phyloP scores from a whole-genome alignment of 92 coral and sea anemone species.

The Zoanthus sociatus region DNA sequence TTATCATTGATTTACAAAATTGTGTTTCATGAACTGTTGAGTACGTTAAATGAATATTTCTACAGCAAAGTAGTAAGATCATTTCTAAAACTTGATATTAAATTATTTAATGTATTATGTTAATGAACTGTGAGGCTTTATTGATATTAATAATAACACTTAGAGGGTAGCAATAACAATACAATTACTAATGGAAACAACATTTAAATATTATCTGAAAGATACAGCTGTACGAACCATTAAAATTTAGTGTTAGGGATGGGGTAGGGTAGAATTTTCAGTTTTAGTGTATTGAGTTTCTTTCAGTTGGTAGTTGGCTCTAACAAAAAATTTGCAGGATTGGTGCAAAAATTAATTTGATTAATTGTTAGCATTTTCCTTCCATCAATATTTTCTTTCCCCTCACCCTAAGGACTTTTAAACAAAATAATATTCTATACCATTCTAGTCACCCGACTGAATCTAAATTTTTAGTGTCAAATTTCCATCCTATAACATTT shows the following conservation, averaged over 20 bases:
- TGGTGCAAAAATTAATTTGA: no score
- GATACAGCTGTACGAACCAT: neutral
- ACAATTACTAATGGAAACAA: neutral
- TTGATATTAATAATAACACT: neutral
- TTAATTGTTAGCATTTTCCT: no score
- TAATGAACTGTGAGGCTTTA: neutral
- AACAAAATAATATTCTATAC: no score
- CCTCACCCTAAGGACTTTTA: neutral
- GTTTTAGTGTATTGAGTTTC: neutral
- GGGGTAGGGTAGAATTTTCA: neutral
- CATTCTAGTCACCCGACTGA: no score
- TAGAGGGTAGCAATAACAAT: neutral
- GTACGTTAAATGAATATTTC: neutral
- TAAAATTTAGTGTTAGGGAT: neutral
- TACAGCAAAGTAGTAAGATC: neutral
- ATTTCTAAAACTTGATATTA: neutral
- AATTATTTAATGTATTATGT: neutral
- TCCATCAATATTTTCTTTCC: no score
- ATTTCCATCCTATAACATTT: no score
- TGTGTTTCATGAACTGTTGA: neutral
- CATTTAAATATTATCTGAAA: neutral
- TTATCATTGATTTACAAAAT: neutral
- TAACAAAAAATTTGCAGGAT: no score
- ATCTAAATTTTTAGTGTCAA: no score
- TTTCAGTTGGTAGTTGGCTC: neutral